phyloP scores from a whole-genome alignment of 2,797 vertebrate species.

The Serranus cabrilla region DNA sequence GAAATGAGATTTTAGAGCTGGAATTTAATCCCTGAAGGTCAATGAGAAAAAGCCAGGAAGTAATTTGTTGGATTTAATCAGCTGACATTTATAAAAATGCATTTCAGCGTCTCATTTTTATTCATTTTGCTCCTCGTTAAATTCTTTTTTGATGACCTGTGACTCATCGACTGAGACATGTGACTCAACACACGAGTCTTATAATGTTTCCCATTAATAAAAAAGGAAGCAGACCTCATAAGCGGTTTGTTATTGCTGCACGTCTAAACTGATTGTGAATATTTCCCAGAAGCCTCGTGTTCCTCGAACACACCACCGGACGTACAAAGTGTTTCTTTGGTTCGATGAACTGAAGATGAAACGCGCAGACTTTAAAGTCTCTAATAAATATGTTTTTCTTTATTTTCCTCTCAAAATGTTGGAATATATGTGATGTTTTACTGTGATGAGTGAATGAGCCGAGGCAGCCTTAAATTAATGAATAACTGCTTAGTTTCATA shows the following conservation, averaged over 20 bases:
- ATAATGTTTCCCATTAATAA: conserved; percentile 12
- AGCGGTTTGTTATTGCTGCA: conserved; percentile 18
- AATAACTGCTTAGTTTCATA: too few relatives aligned
- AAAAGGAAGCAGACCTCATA: neutral
- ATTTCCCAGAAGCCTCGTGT: conserved; percentile 49
- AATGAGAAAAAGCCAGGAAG: conserved; percentile 1
- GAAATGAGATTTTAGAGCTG: neutral
- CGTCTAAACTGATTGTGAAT: conserved; percentile 32
- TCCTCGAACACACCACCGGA: conserved; percentile 15
- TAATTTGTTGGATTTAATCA: neutral
- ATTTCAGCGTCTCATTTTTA: conserved; percentile 4
- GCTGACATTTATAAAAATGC: neutral
- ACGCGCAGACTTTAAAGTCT: neutral
- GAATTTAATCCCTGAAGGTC: neutral
- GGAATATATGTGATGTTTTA: neutral
- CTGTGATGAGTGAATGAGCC: too few relatives aligned
- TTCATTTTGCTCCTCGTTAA: neutral
- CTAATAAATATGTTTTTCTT: neutral
- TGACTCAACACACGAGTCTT: conserved; percentile 1
- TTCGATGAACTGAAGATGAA: conserved; percentile 9
- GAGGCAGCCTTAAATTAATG: too few relatives aligned
- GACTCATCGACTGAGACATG: conserved; percentile 33
- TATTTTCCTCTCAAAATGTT: neutral
- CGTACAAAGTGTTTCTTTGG: neutral
- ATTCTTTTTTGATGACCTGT: neutral